Conservation (phyloP, 1,140 invertebrate genomes). For the Procambarus virginalis region DNA sequence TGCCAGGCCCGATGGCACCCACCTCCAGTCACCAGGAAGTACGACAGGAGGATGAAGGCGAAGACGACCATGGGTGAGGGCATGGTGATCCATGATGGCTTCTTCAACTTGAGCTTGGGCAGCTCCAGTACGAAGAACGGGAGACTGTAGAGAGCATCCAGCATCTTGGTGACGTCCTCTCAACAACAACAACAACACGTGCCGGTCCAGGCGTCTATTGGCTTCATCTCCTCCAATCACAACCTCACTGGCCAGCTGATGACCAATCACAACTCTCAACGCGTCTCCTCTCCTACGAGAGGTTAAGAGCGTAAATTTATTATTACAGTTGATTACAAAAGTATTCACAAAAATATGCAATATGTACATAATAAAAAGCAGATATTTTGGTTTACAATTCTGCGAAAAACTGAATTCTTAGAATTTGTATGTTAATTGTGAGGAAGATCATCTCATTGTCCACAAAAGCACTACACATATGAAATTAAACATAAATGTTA, state of each 20-base stretch:
- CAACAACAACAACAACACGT: conserved; percentile 9
- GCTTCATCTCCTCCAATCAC: not conserved
- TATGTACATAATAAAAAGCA: too few relatives aligned
- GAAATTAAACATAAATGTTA: too few relatives aligned
- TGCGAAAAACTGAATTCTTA: too few relatives aligned
- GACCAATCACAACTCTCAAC: conserved; percentile 14
- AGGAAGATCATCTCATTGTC: too few relatives aligned
- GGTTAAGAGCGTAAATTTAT: not conserved
- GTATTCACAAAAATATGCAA: too few relatives aligned
- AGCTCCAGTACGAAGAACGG: conserved; percentile 90
- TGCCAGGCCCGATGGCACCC: not conserved
- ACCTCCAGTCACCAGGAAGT: conserved; percentile 95
- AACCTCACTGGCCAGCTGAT: not conserved
- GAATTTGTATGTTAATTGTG: too few relatives aligned
- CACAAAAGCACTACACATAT: too few relatives aligned
- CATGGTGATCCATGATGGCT: conserved; percentile 91
- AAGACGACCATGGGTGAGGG: conserved; percentile 96
- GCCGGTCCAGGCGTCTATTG: not conserved
- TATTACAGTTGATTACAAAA: not conserved
- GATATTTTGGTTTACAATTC: too few relatives aligned
- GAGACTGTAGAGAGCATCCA: conserved; percentile 86
- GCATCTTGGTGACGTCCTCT: conserved; percentile 71
- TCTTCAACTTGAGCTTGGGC: conserved; percentile 94
- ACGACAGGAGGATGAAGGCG: conserved; percentile 90
- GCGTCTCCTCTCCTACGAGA: not conserved